Evolutionary conservation across 2,113 vertebrate genomes (phyloP).

Genomic region (Chinchilla lanigera): DNA sequence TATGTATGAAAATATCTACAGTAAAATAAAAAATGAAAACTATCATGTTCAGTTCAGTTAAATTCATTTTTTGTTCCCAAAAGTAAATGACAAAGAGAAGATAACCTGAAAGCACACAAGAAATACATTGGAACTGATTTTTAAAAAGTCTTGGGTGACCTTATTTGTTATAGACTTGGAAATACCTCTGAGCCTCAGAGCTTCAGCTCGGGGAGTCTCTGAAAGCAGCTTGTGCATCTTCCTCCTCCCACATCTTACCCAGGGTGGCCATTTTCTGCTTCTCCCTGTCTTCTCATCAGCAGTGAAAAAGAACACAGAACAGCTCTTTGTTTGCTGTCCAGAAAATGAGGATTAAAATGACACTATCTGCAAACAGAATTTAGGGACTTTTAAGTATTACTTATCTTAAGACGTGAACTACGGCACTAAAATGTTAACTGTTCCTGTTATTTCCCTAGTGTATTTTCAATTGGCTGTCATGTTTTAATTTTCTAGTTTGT

Average conservation of each 20-base stretch:
- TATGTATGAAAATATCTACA: neutral
- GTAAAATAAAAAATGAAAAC: neutral
- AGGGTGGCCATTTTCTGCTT: neutral
- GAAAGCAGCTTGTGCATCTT: neutral
- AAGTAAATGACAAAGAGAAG: neutral
- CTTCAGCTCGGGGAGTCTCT: neutral
- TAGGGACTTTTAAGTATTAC: neutral
- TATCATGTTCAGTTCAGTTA: neutral
- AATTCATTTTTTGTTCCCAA: neutral
- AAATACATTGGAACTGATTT: neutral
- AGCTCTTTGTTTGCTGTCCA: neutral
- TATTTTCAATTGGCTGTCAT: neutral
- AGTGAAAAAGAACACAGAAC: neutral
- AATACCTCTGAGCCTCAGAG: neutral
- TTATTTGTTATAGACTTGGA: neutral
- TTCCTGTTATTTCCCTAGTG: neutral
- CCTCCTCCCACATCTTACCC: neutral
- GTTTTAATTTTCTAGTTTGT: neutral
- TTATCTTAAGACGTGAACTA: neutral
- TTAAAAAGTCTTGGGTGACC: neutral
- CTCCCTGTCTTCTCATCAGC: neutral
- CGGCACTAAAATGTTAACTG: neutral
- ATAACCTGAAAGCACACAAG: neutral
- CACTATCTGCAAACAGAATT: neutral
- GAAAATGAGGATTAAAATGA: constrained; percentile 16